Evolutionary conservation across 2,888 invertebrate genomes (phyloP).

Genomic region (Teleogryllus oceanicus): DNA sequence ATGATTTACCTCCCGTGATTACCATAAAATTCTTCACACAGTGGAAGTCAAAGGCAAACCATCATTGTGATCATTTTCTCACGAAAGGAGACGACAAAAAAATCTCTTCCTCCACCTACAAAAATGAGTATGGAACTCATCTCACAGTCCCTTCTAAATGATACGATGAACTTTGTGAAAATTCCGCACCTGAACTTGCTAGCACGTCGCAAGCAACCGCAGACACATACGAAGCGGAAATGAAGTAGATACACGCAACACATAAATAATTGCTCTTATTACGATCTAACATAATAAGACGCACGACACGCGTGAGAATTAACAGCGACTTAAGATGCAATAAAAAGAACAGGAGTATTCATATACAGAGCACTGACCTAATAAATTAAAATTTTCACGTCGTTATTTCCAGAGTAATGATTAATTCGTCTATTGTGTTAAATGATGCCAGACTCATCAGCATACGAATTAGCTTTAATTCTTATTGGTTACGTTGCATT

Average conservation of each 20-base stretch:
- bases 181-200: too few relatives aligned
- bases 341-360: neutral
- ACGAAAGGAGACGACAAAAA: too few relatives aligned
- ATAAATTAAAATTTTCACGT: slow-evolving; percentile 11
- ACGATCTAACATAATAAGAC: neutral
- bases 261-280: slow-evolving; percentile 4
- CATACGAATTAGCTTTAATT: slow-evolving; percentile 9
- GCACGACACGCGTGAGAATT: neutral
- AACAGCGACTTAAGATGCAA: neutral
- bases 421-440: slow-evolving; percentile 18
- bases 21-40: too few relatives aligned
- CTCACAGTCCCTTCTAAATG: too few relatives aligned
- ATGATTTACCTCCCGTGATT: too few relatives aligned
- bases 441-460: slow-evolving; percentile 18
- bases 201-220: too few relatives aligned
- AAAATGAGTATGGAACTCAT: too few relatives aligned
- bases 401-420: neutral
- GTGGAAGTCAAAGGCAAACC: too few relatives aligned
- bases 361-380: slow-evolving; percentile 18
- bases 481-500: slow-evolving; percentile 9
- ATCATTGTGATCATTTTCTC: too few relatives aligned
- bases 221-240: too few relatives aligned
- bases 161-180: too few relatives aligned
- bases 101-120: too few relatives aligned
- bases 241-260: neutral